A percentile compares a stretch with the other conserved stretches of the same genome.
Conservation (phyloP, 2,797 vertebrate genomes). For the Varecia variegata region DNA sequence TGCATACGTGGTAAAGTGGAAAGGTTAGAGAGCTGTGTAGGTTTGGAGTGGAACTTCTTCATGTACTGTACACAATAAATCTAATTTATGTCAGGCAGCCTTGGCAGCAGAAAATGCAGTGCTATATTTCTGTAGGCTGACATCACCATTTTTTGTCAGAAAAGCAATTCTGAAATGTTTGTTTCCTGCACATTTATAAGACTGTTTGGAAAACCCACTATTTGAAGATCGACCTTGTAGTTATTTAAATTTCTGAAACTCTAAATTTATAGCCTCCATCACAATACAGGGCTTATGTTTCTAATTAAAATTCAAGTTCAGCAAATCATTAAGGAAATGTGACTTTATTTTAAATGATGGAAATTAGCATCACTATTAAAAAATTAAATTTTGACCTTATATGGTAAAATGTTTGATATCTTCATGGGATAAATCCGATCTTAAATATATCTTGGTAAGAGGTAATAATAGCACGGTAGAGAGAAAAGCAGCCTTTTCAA, state of each 20-base stretch:
- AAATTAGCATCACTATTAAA: neutral
- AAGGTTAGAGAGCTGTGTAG: neutral
- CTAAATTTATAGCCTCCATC: neutral
- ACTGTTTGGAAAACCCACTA: neutral
- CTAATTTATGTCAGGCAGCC: neutral
- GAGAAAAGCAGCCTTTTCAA: neutral
- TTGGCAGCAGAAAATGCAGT: neutral
- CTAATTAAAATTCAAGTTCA: neutral
- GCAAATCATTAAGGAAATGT: neutral
- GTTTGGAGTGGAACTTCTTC: neutral
- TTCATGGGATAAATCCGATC: neutral
- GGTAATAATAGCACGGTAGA: neutral
- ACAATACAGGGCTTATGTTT: neutral
- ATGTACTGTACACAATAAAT: conserved; percentile 18
- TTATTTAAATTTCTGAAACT: conserved; percentile 27
- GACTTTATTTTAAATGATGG: neutral
- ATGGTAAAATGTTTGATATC: neutral
- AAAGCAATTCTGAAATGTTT: conserved; percentile 54
- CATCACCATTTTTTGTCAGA: conserved; percentile 2
- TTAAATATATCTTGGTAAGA: neutral
- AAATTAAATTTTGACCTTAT: neutral
- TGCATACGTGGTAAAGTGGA: neutral
- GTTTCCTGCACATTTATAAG: conserved; percentile 23
- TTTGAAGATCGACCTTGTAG: neutral
- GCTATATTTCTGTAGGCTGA: conserved; percentile 35